Evolutionary conservation across 2,797 vertebrate genomes (phyloP), one percentile per base, ranked within the genome.

Genomic region (Acanthis flammea): DNA sequence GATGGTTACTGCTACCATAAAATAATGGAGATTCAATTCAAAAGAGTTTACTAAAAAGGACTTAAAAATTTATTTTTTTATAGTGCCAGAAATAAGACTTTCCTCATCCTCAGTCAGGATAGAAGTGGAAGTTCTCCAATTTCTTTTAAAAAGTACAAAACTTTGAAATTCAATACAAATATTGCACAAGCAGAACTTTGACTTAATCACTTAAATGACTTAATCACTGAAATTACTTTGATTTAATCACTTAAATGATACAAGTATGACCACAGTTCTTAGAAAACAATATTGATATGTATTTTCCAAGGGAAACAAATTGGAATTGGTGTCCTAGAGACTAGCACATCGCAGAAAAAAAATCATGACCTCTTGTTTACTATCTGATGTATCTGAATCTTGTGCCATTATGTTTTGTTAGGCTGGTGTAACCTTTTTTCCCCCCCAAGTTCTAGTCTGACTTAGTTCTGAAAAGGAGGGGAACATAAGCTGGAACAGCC

Each of bases 401-500:
- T 65, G 5, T 14, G n/a, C 3, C 12, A 12, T 27, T 65, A 15
- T 19, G 5, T 68, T 73, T 65, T 65, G 4, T 45, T 70, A 65
- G 42, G 12, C 3, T 44, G 12, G 19, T 53, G 18, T 3, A 57
- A 42, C 2, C 2, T 10, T 60, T 45, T 8, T 10, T 12, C 6
- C 5, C 13, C 13, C 12, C 13, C 35, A 6, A 18, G 19, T 37
- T 61, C 10, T 33, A 37, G 28, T 58, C 41, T 76, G 28, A 13
- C 17, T 55, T 12, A 27, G 8, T 31, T 70, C 51, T 83, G 58
- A 82, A 75, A 11, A 79, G 62, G 6, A 16, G 18, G 41, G 7
- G 9, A 76, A 30, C 0, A 1, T 31, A 23, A 55, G 14, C 1
- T 55, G 7, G n/a, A 86, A 48, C 2, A 24, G 4, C 30, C 18